phyloP scores from a whole-genome alignment of 2,797 vertebrate genomes.

The Sebastes vulpes region DNA sequence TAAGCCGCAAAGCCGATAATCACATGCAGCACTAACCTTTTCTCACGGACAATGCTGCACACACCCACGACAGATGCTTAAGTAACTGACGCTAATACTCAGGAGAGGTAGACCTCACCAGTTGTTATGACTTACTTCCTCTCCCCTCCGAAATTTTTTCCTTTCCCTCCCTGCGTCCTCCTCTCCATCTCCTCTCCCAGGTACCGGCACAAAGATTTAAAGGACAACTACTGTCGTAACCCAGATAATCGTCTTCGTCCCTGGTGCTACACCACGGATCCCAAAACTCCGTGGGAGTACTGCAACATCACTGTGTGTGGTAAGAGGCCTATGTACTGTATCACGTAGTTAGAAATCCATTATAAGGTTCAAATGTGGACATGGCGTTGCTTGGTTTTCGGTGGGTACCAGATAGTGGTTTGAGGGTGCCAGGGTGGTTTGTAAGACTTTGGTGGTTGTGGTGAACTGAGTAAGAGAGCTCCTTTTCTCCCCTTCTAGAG shows the following conservation, averaged over 20 bases:
- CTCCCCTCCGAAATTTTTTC: not conserved
- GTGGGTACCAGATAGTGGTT: conserved; percentile 32
- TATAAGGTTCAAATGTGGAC: conserved; percentile 1
- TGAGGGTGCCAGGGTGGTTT: not conserved
- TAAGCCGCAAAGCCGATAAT: conserved; percentile 75
- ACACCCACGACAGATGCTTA: conserved; percentile 61
- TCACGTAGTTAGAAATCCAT: conserved; percentile 10
- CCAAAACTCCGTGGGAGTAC: conserved; percentile 94
- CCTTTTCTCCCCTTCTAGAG: conserved; percentile 30
- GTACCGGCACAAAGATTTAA: conserved; percentile 94
- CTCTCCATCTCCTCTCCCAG: conserved; percentile 74
- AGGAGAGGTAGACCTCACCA: conserved; percentile 49
- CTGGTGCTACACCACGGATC: conserved; percentile 98
- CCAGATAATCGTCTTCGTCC: conserved; percentile 94
- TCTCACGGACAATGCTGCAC: conserved; percentile 45
- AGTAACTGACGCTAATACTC: conserved; percentile 46
- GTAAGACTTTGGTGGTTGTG: conserved; percentile 43
- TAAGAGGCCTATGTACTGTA: conserved; percentile 75
- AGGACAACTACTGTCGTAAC: conserved; percentile 99
- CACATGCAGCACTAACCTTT: conserved; percentile 14
- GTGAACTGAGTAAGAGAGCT: conserved; percentile 25
- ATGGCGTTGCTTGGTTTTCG: conserved; percentile 1
- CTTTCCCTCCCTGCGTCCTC: not conserved
- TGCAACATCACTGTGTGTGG: conserved; percentile 96
- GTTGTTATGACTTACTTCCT: conserved; percentile 50